Evolutionary conservation across 2,797 vertebrate genomes (phyloP), one percentile per base, ranked within the genome.

Genomic region (Cephalopachus bancanus): DNA sequence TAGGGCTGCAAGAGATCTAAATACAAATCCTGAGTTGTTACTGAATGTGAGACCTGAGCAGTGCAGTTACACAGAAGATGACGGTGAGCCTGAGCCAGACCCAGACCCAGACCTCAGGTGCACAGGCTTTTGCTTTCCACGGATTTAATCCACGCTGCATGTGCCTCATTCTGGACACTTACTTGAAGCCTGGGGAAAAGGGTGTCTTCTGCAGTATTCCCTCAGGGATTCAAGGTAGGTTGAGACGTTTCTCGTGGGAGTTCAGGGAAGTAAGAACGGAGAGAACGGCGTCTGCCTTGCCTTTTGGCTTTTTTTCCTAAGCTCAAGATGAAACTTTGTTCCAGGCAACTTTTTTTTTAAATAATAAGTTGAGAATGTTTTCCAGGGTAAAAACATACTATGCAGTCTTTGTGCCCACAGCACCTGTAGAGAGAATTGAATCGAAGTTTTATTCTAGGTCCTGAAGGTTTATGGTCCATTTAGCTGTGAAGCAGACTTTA

Each of bases 401-500:
- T 97, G 76, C 84, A 33, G 85, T 44, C 76, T 97, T 93, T 98
- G 96, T 94, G 22, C 72, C 83, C 83, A 30, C 7, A 93, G 96
- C 89, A 97, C 94, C 95, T 97, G 51, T 89, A 95, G 89, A 81
- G 87, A 62, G 67, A 15, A 12, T 71, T 95, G 89, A 96, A 96
- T 97, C 0, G 1, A 51, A 55, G 10, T 92, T 95, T 97, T 98
- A 67, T 96, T 97, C 78, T 92, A 92, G 78, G 55, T 95, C 60
- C 69, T 89, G 74, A 92, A 87, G 95, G 93, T 97, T 98, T 96
- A 85, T 49, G 49, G 97, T 95, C 51, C 37, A 79, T 97, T 97
- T 92, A 85, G 67, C 71, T 97, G 75, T 85, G 95, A 96, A 74
- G 49, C 64, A 91, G 71, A 86, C 69, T 94, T 93, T 79, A 91